Evolutionary conservation across 2,888 invertebrate genomes (phyloP).

Genomic region (Archips xylosteana): DNA sequence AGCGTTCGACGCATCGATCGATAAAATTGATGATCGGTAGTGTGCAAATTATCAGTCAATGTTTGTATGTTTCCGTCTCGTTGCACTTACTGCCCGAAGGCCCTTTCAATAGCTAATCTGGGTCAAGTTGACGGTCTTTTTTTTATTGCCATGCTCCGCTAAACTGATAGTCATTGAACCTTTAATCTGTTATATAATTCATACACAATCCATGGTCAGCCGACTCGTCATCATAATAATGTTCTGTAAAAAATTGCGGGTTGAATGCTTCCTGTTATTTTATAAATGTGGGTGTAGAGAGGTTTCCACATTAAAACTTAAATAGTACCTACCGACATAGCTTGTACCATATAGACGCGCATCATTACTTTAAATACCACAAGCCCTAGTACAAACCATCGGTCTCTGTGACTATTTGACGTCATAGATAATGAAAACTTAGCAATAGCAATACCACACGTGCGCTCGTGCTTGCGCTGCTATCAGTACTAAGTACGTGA

Average conservation of each 20-base stretch:
- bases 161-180: conserved; percentile 75
- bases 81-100: conserved; percentile 52
- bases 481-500: too few species aligned
- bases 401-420: too few species aligned
- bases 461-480: too few species aligned
- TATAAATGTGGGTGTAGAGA: not conserved
- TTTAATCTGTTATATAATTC: conserved; percentile 62
- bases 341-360: not conserved
- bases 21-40: not conserved
- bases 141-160: conserved; percentile 71
- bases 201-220: conserved; percentile 1
- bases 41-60: conserved; percentile 10
- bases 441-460: too few species aligned
- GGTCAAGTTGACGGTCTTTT: conserved; percentile 81
- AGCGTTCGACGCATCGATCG: not conserved
- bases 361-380: not conserved
- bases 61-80: conserved; percentile 15
- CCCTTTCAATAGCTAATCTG: conserved; percentile 66
- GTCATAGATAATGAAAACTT: too few species aligned
- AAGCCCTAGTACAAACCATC: too few species aligned
- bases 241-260: not conserved
- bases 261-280: not conserved
- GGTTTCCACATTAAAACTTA: not conserved
- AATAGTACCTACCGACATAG: not conserved
- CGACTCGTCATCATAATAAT: not conserved